These are phyloP conservation scores for Anomalospiza imberbis DNA, from an alignment of 2,797 vertebrate species.

Conservation along the genomic window DNA sequence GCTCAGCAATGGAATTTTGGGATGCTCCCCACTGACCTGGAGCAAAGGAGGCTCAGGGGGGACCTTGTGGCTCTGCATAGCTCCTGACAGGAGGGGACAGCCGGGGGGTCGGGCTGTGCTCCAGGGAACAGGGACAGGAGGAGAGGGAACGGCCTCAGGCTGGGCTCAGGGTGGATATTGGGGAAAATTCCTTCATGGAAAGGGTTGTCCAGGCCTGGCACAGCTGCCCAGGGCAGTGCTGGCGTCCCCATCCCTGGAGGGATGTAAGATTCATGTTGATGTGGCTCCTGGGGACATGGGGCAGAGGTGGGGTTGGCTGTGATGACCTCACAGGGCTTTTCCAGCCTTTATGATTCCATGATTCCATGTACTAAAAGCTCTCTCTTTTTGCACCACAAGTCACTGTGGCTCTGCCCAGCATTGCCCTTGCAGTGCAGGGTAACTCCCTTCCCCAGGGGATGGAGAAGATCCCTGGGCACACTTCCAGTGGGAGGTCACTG, in stretches of 20 bases:
- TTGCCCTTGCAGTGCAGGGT: neutral
- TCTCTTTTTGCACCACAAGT: neutral
- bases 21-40: neutral
- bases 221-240: neutral
- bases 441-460: neutral
- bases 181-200: neutral
- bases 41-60: neutral
- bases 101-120: neutral
- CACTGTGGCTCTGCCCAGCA: fast-evolving
- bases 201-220: neutral
- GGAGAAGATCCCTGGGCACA: fast-evolving
- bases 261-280: fast-evolving
- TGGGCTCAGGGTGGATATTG: neutral
- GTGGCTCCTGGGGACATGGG: neutral
- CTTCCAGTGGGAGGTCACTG: neutral
- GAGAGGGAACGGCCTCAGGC: neutral
- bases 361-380: no score
- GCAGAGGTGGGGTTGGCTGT: neutral
- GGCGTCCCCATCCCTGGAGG: neutral
- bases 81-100: neutral
- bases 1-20: neutral
- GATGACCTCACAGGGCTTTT: neutral
- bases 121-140: neutral
- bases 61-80: neutral
- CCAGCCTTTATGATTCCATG: neutral